A percentile compares a stretch with the other conserved stretches of the same genome.
These are phyloP conservation scores for Unio pictorum DNA, from an alignment of 2,888 invertebrate genomes.

Conservation along the genomic window DNA sequence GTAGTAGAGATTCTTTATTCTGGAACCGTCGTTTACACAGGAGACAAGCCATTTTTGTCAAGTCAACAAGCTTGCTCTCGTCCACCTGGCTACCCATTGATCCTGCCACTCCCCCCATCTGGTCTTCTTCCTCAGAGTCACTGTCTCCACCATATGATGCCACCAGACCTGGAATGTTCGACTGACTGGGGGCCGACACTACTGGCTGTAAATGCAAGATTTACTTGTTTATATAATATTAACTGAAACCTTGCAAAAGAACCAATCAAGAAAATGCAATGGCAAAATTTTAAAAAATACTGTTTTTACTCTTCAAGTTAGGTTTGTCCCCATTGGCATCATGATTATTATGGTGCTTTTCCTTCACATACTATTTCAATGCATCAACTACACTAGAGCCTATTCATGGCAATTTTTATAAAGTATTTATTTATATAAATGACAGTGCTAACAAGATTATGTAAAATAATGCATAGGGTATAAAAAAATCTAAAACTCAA, in stretches of 20 bases:
- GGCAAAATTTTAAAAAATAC: too few relatives aligned
- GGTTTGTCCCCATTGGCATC: too few relatives aligned
- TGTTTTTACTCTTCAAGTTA: too few relatives aligned
- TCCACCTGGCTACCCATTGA: constrained; percentile 62
- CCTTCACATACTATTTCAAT: too few relatives aligned
- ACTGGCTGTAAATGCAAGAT: constrained; percentile 15
- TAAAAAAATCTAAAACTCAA: too few relatives aligned
- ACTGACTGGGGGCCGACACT: constrained; percentile 10
- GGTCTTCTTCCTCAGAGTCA: constrained; percentile 77
- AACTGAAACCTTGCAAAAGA: too few relatives aligned
- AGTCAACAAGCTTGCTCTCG: constrained; percentile 80
- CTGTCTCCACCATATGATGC: constrained; percentile 87
- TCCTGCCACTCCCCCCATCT: constrained; percentile 40
- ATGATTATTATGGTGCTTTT: too few relatives aligned
- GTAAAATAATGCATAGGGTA: too few relatives aligned
- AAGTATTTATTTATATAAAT: too few relatives aligned
- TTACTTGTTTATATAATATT: neutral
- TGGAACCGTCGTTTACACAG: constrained; percentile 96
- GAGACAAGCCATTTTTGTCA: constrained; percentile 89
- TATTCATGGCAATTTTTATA: neutral
- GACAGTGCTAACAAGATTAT: too few relatives aligned
- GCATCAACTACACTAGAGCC: neutral
- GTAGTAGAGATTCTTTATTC: constrained; percentile 87
- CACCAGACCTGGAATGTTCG: constrained; percentile 74
- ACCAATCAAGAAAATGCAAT: too few relatives aligned